Base-by-base conservation (phyloP, 2,797 vertebrate genomes). In the Erethizon dorsatum region DNA sequence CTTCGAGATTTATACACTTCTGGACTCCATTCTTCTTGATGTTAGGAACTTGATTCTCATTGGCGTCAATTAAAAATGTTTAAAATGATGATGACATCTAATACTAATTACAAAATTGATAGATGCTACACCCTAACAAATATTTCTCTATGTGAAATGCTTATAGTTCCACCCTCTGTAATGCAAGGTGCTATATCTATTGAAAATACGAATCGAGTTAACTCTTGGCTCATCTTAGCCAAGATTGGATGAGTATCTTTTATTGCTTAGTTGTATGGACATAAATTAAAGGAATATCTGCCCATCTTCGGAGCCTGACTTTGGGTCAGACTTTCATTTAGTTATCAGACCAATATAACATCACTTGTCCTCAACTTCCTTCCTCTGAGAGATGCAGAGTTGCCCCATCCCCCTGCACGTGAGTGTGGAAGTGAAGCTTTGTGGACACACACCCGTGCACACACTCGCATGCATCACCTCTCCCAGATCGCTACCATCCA, bases 321-420 rank as follows among this genome's bases (percentile, higher is more conserved):
- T 59, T 71, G 28, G 69, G 50, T 57, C 33, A 28, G 73, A 75
- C 45, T 47, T 28, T 83, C 50, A 47, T 56, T 54, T 73, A 67
- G 24, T 11, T 61, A 61, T 20, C 14, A 92, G 24, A 61, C 33
- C 6, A 79, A 50, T 9, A 7, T 37, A 24, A 67, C 31, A 73
- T 90, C 69, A 84, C n/a, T 28, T 75, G 28, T 4, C 50, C 24
- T 92, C 24, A 20, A 4, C 67, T 65, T 83, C 28, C 59, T 90
- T 52, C 20, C 33, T 37, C 31, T 22, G 59, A 1, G 8, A 17
- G 10, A 6, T 26, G 33, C 12, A 37, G 13, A 41, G 50, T 67
- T 12, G 9, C 54, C 20, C n/a, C 33, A 26, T 17, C 13, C 12
- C 0, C 33, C 20, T 20, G 7, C 50, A 31, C 1, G 0, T n/a